Base-by-base conservation (phyloP, 2,888 invertebrate genomes). In the Napeogenes sylphis region DNA sequence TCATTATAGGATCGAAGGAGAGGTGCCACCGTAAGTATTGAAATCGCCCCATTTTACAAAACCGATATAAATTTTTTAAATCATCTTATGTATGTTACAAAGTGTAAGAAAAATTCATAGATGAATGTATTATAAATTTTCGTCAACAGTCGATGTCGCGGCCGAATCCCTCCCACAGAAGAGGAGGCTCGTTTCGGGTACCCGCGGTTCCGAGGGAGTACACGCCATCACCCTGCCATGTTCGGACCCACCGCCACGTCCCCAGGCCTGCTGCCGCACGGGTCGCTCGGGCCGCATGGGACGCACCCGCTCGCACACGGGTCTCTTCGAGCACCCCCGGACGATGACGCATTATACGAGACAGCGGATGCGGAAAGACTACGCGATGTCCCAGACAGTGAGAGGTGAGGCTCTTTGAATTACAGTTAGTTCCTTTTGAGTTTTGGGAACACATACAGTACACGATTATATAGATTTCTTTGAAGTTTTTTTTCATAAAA, bases 291-390 rank as follows among this genome's bases (percentile, higher is more conserved):
- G 78, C 79, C 75, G 59, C 91, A 90, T 78, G 83, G 83, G 75
- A 77, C 86, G 73, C 86, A 85, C 75, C 81, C 83, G 73, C 81
- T 83, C 71, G 77, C 75, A 71, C 83, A 77, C 83, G 90, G 79
- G 93, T 75, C 79, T 55, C 76, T 73, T 42, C 80, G 82, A 57
- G 76, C 74, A 42, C 81, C 83, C 69, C 90, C 92, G 71, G 95
- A 95, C 81, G 96, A 96, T 80, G 96, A 96, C 86, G 95, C 95
- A 81, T 94, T 96, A 78, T 96, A 96, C 86, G 96, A 96, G 91
- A 95, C 95, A 78, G 96, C 96, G 73, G 94, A 94, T 85, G 92
- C 94, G 64, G 94, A 94, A 80, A 93, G 93, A 64, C 79, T 90
- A 63, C 87, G 95, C 70, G 96, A 96, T 90, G 95, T 95, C 70